These are phyloP conservation scores for Stenodera caucasica DNA, from an alignment of 2,888 invertebrate genomes.

Conservation along the genomic window DNA sequence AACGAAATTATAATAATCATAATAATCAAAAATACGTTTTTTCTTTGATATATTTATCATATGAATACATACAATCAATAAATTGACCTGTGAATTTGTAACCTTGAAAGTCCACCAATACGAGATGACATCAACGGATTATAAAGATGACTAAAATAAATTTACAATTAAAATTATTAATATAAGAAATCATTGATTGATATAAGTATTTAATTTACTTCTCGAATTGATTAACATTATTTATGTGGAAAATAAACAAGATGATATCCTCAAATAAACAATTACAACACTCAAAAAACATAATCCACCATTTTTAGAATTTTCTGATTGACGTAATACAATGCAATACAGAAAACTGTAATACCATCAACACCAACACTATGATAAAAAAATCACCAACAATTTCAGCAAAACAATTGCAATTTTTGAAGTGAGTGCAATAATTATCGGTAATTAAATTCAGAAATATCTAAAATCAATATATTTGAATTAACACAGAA, in stretches of 20 bases:
- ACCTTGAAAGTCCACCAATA: constrained; percentile 49
- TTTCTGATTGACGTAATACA: constrained; percentile 39
- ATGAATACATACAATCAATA: constrained; percentile 46
- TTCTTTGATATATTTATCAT: constrained; percentile 40
- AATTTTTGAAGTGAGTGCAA: too few species aligned
- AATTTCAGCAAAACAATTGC: background rate
- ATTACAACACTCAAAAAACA: constrained; percentile 37
- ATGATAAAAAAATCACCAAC: background rate
- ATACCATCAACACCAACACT: background rate
- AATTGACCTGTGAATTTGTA: constrained; percentile 45
- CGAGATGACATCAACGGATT: constrained; percentile 46
- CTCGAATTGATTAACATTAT: constrained; percentile 24
- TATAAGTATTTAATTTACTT: too few species aligned
- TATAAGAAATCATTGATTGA: constrained; percentile 36
- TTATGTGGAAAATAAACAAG: constrained; percentile 27
- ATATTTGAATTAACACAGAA: too few species aligned
- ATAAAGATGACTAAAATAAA: constrained; percentile 37
- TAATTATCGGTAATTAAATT: too few species aligned
- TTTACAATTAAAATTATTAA: constrained; percentile 24
- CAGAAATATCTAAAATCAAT: too few species aligned
- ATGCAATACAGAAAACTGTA: constrained; percentile 23
- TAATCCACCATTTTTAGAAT: constrained; percentile 43
- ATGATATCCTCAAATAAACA: constrained; percentile 36
- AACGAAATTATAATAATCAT: too few species aligned
- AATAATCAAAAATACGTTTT: too few species aligned